Conservation (phyloP, 2,888 invertebrate genomes). For the Coenonympha glycerion region DNA sequence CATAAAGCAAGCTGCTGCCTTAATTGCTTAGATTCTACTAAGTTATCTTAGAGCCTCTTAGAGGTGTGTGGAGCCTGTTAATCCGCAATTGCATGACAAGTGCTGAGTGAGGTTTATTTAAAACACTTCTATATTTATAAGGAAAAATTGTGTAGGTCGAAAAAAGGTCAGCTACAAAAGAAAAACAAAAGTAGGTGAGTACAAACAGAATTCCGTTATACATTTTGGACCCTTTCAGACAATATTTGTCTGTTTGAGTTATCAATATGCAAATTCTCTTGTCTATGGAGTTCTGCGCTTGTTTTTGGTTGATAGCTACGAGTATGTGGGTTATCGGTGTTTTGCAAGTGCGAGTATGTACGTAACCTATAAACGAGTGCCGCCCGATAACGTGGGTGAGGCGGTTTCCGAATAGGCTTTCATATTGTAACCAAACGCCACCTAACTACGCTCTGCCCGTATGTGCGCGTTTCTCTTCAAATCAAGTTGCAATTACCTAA, state of each 20-base stretch:
- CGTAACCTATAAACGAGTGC: slow-evolving; percentile 3
- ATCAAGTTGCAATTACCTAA: background rate
- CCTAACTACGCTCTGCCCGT: background rate
- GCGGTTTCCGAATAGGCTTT: slow-evolving; percentile 6
- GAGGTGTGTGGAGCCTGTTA: too few relatives aligned
- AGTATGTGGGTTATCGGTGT: slow-evolving; percentile 64
- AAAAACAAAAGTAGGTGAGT: background rate
- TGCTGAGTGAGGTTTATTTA: too few relatives aligned
- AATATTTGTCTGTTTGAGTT: slow-evolving; percentile 11
- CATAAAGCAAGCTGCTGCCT: too few relatives aligned
- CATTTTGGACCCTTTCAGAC: background rate
- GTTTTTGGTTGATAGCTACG: slow-evolving; percentile 50
- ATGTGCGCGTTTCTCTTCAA: background rate
- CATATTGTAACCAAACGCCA: background rate
- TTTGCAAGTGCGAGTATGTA: slow-evolving; percentile 30
- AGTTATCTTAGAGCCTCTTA: too few relatives aligned
- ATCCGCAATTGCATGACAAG: too few relatives aligned
- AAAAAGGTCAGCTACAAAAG: background rate
- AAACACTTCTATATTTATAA: too few relatives aligned
- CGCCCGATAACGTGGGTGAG: background rate
- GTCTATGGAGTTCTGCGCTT: slow-evolving; percentile 52
- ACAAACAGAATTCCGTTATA: background rate
- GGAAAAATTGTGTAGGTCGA: background rate
- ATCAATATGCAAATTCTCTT: slow-evolving; percentile 55
- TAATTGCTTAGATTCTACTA: too few relatives aligned